These are phyloP conservation scores for Fregata magnificens DNA, from an alignment of 2,113 vertebrate species.

Conservation along the genomic window DNA sequence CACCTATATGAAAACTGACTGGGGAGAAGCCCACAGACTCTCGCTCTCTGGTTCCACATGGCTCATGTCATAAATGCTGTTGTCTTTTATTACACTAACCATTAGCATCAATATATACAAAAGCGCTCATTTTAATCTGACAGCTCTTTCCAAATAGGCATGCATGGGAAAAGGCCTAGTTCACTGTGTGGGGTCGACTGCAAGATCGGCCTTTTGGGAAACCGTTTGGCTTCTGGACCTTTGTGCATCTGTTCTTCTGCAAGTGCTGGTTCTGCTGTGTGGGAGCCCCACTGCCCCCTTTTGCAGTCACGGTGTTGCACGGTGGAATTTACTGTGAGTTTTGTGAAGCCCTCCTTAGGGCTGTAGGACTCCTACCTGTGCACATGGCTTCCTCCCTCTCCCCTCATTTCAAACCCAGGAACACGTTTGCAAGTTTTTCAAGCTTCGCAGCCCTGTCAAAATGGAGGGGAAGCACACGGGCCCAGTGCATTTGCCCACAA, in stretches of 20 bases:
- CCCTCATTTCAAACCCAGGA: not conserved
- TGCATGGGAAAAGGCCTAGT: not conserved
- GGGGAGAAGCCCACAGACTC: not conserved
- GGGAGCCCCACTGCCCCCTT: rapidly evolving
- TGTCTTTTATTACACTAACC: not conserved
- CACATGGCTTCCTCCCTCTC: not conserved
- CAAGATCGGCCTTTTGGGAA: not conserved
- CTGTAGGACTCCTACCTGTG: not conserved
- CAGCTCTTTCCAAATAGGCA: not conserved
- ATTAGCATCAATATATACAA: not conserved
- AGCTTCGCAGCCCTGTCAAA: not conserved
- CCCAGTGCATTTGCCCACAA: rapidly evolving
- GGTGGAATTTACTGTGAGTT: not conserved
- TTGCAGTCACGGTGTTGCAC: not conserved
- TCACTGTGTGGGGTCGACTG: not conserved
- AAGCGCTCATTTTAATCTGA: not conserved
- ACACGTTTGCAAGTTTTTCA: not conserved
- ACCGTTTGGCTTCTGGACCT: not conserved
- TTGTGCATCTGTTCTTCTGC: not conserved
- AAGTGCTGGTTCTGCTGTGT: not conserved
- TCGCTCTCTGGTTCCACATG: rapidly evolving
- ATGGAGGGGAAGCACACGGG: not conserved
- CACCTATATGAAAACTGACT: not conserved
- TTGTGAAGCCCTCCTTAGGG: not conserved
- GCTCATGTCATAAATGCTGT: not conserved